Evolutionary conservation across 92 coral and sea anemone species (phyloP).

Genomic region (Zoanthus sansibaricus): DNA sequence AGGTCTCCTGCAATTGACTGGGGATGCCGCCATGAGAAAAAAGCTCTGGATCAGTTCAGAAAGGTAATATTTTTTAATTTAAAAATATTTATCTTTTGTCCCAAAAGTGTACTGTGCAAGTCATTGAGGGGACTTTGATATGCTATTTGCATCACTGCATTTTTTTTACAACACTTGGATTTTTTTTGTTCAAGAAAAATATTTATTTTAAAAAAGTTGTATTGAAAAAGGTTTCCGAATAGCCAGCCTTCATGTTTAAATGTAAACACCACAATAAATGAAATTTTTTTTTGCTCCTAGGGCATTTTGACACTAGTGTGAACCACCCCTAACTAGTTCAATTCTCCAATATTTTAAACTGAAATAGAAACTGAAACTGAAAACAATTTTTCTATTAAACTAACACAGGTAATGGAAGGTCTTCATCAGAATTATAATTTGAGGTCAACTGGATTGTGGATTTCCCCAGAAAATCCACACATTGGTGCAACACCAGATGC

Average conservation of each 20-base stretch:
- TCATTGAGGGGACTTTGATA: conserved; percentile 4
- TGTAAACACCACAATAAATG: not conserved
- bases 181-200: conserved; percentile 1
- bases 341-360: conserved; percentile 5
- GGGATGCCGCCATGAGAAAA: conserved; percentile 17
- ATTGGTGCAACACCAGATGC: not conserved
- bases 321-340: conserved; percentile 9
- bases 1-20: conserved; percentile 16
- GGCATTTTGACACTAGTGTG: conserved; percentile 9
- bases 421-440: not conserved
- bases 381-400: not conserved
- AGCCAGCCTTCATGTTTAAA: conserved; percentile 3
- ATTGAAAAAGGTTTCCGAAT: not conserved
- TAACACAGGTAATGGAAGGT: not conserved
- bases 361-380: not conserved
- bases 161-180: conserved; percentile 5
- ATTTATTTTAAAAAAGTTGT: not conserved
- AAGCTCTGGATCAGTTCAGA: conserved; percentile 16
- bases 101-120: not conserved
- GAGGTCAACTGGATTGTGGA: not conserved
- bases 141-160: conserved; percentile 8
- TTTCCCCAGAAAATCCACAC: not conserved
- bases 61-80: conserved; percentile 9
- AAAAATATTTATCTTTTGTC: conserved; percentile 10
- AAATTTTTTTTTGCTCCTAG: not conserved